Base-by-base conservation (phyloP, 2,888 invertebrate genomes). In the Hemithea aestivaria region DNA sequence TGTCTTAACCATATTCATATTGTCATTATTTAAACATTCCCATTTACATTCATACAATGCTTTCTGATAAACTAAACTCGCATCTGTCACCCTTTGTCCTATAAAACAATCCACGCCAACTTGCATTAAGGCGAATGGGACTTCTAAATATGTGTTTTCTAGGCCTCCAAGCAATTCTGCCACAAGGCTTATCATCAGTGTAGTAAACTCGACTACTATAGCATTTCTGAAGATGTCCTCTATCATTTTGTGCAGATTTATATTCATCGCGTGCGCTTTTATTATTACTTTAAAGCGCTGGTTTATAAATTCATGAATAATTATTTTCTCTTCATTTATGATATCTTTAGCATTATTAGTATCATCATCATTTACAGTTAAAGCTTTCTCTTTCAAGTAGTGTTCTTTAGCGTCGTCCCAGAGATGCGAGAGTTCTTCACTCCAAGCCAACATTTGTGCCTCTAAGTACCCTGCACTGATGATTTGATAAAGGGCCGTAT, bases 161-260 rank as follows among this genome's bases (percentile, higher is more conserved):
- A 75, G 35, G 0, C 73, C 68, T 1, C 69, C 73, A 1, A 76
- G 56, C 8, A 76, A 30, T 46, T 69, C 70, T 1, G 69, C 58
- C 24, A 70, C 64, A 1, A 76, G 43, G 2, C 63, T 66, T 1
- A 61, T 35, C 0, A 64, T 55, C 1, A 74, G 48, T 2, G 73
- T 40, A 1, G 58, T 2, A 26, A 73, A 72, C 42, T 72, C 73
- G 2, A 64, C 38, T 4, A 64, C 69, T 6, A 70, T 55, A 0
- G 66, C 64, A 1, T 55, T 55, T 21, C 58, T 53, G 27, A 71
- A 70, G 1, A 64, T 36, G 1, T 40, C 33, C 45, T 73, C 72
- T 0, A 69, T 41, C 37, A 54, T 45, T 10, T 41, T 47, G 1
- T 71, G 25, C 12, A 71, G 48, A 23, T 35, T 49, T 3, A 69